A percentile compares a stretch with the other conserved stretches of the same genome.
phyloP scores from a whole-genome alignment of 2,888 invertebrate genomes.

The Serripes groenlandicus region DNA sequence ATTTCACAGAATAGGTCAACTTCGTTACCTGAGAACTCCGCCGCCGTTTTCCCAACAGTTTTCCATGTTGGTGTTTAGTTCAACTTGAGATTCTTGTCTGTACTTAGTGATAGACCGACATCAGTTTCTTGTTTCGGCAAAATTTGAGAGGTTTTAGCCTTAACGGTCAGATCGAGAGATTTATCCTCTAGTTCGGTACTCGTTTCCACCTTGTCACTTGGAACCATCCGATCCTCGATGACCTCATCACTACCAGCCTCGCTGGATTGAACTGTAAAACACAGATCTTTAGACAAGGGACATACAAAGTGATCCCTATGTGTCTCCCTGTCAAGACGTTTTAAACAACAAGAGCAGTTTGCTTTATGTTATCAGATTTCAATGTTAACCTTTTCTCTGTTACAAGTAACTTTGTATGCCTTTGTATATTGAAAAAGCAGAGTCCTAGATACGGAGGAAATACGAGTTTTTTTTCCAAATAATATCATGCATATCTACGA shows the following conservation, averaged over 20 bases:
- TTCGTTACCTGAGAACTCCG: constrained; percentile 46
- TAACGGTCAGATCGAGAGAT: constrained; percentile 58
- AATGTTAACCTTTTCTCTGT: no score
- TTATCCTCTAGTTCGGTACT: constrained; percentile 18
- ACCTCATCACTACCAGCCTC: background rate
- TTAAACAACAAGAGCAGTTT: no score
- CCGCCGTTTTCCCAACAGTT: constrained; percentile 27
- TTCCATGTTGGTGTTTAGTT: constrained; percentile 12
- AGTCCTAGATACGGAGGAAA: no score
- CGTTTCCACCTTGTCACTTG: background rate
- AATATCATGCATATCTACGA: no score
- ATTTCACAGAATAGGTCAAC: constrained; percentile 44
- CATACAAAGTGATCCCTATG: no score
- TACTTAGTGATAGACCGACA: constrained; percentile 46
- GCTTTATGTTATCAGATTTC: no score
- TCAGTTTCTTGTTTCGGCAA: constrained; percentile 31
- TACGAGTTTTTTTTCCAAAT: no score
- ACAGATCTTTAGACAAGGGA: no score
- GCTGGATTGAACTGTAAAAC: no score
- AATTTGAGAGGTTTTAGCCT: background rate
- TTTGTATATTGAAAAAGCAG: no score
- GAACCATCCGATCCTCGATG: background rate
- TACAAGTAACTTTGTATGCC: no score
- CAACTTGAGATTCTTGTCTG: constrained; percentile 20
- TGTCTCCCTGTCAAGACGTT: no score